phyloP scores from a whole-genome alignment of 2,888 invertebrate species.

The Leptopilina syphax region DNA sequence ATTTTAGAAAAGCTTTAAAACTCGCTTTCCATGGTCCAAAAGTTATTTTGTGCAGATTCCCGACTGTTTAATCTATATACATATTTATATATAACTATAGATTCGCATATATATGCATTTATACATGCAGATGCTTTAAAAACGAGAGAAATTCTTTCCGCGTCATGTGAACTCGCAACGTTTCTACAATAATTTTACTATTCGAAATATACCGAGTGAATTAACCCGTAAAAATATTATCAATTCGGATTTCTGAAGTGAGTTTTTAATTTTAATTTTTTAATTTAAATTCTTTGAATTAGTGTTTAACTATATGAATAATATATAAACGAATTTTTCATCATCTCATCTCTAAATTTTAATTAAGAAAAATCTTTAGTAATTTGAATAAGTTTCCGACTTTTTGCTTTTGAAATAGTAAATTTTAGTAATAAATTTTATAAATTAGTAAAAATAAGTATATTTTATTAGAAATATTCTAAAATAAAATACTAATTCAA shows the following conservation, averaged over 20 bases:
- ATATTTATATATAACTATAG: not conserved
- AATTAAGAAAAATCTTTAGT: too few species aligned
- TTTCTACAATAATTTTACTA: conserved; percentile 7
- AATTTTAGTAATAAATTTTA: too few species aligned
- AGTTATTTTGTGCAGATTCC: not conserved
- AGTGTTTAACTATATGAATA: too few species aligned
- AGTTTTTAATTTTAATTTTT: not conserved
- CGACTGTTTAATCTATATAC: not conserved
- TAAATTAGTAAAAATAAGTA: too few species aligned
- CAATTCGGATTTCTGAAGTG: not conserved
- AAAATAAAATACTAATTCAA: too few species aligned
- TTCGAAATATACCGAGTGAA: not conserved
- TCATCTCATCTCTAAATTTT: too few species aligned
- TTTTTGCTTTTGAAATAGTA: too few species aligned
- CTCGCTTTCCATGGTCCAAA: not conserved
- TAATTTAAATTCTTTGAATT: too few species aligned
- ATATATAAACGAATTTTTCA: too few species aligned
- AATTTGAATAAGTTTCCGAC: too few species aligned
- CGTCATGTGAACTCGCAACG: not conserved
- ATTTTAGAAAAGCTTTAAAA: not conserved
- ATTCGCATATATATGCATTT: not conserved
- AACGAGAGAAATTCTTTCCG: not conserved
- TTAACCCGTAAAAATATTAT: not conserved
- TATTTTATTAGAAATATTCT: too few species aligned
- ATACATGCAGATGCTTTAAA: not conserved